These are phyloP conservation scores for Sinopyrophorus schimmeli DNA, from an alignment of 2,888 invertebrate species.

Conservation along the genomic window DNA sequence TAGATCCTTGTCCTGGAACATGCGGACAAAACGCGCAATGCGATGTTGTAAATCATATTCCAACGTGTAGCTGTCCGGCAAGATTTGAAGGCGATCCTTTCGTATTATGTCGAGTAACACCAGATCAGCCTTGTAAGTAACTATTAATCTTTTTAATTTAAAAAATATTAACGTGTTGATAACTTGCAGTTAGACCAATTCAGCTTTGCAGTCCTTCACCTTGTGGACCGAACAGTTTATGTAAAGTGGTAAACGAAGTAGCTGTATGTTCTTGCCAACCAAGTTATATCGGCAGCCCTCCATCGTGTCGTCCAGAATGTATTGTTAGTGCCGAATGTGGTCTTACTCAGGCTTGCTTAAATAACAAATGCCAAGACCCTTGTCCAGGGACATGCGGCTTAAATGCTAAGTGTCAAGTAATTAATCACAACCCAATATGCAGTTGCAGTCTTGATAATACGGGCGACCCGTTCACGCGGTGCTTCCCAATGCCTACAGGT, in stretches of 20 bases:
- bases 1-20: slow-evolving; percentile 76
- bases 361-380: slow-evolving; percentile 71
- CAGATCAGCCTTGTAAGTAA: slow-evolving; percentile 5
- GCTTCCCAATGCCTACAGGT: slow-evolving; percentile 51
- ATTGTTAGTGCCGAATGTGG: slow-evolving; percentile 71
- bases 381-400: slow-evolving; percentile 71
- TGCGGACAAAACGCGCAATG: slow-evolving; percentile 81
- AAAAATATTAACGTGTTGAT: not conserved
- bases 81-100: slow-evolving; percentile 80
- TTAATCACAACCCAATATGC: slow-evolving; percentile 75
- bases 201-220: slow-evolving; percentile 67
- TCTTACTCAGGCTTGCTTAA: slow-evolving; percentile 67
- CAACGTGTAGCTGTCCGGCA: slow-evolving; percentile 75
- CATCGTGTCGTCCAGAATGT: slow-evolving; percentile 71
- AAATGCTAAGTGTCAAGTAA: slow-evolving; percentile 70
- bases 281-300: slow-evolving; percentile 66
- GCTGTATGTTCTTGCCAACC: slow-evolving; percentile 71
- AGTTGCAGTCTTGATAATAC: slow-evolving; percentile 64
- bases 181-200: slow-evolving; percentile 3
- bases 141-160: not conserved
- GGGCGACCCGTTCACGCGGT: slow-evolving; percentile 69
- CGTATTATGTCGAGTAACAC: slow-evolving; percentile 55
- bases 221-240: slow-evolving; percentile 67
- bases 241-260: slow-evolving; percentile 65
- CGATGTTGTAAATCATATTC: slow-evolving; percentile 80